phyloP scores from a whole-genome alignment of 2,113 vertebrate genomes.

The Plotosus lineatus region DNA sequence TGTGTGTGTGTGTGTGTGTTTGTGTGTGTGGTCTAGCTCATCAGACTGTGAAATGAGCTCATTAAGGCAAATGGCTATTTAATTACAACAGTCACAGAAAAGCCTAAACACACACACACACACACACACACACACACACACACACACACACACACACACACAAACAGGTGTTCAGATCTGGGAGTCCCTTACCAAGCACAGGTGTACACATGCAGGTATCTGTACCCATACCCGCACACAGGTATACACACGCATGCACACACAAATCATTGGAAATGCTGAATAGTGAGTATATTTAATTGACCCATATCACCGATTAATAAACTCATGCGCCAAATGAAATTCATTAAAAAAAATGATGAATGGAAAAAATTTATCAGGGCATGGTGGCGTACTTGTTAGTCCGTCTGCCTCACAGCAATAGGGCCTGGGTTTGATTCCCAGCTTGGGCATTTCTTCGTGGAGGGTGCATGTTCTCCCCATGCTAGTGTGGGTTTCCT shows the following conservation, averaged over 20 bases:
- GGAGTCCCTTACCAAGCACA: conserved; percentile 22
- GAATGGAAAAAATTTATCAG: too few species aligned
- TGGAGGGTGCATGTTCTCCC: too few species aligned
- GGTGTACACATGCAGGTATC: background rate
- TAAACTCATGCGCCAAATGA: background rate
- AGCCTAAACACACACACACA: conserved; percentile 22
- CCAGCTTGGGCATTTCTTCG: too few species aligned
- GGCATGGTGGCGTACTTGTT: too few species aligned
- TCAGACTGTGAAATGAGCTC: conserved; percentile 49
- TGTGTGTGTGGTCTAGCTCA: conserved; percentile 33
- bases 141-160: conserved; percentile 35
- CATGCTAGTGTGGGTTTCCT: too few species aligned
- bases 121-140: conserved; percentile 34
- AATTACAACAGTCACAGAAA: conserved; percentile 48
- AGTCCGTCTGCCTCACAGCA: too few species aligned
- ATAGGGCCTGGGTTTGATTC: too few species aligned
- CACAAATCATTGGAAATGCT: background rate
- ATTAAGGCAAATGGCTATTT: conserved; percentile 48
- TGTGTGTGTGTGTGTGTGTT: conserved; percentile 21
- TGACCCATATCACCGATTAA: background rate
- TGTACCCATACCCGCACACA: background rate
- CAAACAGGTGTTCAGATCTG: conserved; percentile 14
- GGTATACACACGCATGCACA: background rate
- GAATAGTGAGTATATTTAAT: background rate
- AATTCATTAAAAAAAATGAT: background rate